Evolutionary conservation across 2,113 vertebrate genomes (phyloP).

Genomic region (Microcebus jonahi): DNA sequence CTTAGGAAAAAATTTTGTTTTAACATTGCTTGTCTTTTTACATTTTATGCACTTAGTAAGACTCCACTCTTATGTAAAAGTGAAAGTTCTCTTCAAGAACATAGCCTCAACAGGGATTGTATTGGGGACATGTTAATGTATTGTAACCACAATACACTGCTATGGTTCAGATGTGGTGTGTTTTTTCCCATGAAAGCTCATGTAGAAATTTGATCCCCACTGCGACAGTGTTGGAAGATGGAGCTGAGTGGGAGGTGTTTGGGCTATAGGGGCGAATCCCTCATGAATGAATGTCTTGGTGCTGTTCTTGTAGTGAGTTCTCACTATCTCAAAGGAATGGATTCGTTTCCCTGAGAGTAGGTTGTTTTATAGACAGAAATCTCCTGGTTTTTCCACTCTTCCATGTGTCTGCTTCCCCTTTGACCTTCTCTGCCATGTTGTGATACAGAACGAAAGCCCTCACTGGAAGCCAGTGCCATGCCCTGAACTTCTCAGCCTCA

Average conservation of each 20-base stretch:
- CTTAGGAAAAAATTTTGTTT: not conserved
- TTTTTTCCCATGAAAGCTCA: not conserved
- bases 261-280: not conserved
- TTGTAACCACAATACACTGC: not conserved
- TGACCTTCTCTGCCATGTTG: not conserved
- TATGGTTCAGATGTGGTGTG: not conserved
- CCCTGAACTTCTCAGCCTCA: not conserved
- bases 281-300: not conserved
- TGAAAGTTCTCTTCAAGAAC: not conserved
- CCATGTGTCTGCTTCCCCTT: not conserved
- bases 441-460: not conserved
- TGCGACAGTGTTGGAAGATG: not conserved
- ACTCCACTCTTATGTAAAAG: not conserved
- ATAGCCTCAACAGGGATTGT: not conserved
- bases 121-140: not conserved
- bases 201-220: not conserved
- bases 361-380: not conserved
- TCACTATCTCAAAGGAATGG: too few species aligned
- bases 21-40: not conserved
- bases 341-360: not conserved
- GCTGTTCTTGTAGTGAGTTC: not conserved
- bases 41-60: not conserved
- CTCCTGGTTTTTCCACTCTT: not conserved
- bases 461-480: not conserved
- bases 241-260: not conserved